These are phyloP conservation scores for Hirtodrosophila confusa DNA, from an alignment of 2,888 invertebrate species.

Conservation along the genomic window DNA sequence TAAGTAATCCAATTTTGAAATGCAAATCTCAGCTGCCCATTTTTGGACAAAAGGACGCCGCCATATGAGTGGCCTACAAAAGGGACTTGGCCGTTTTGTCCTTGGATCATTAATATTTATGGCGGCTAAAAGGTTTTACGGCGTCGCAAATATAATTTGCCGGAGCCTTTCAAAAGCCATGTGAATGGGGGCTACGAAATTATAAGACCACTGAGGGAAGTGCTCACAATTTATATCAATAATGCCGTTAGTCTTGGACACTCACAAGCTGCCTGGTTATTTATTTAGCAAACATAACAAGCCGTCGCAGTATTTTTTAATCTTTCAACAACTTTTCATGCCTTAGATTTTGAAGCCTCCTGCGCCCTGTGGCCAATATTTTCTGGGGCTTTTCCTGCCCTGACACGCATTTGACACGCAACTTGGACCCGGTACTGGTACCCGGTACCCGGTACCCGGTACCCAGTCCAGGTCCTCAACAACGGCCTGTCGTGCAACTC, in stretches of 20 bases:
- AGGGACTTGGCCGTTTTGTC: not conserved
- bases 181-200: constrained; percentile 24
- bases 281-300: constrained; percentile 61
- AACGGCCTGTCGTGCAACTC: constrained; percentile 53
- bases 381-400: constrained; percentile 25
- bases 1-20: constrained; percentile 66
- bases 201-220: constrained; percentile 50
- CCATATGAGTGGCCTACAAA: not conserved
- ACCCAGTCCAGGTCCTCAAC: constrained; percentile 16
- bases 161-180: constrained; percentile 6
- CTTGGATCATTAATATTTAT: constrained; percentile 53
- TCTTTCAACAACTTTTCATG: constrained; percentile 61
- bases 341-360: constrained; percentile 25
- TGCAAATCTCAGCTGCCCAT: constrained; percentile 73
- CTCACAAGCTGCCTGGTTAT: constrained; percentile 38
- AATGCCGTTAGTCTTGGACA: constrained; percentile 58
- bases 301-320: constrained; percentile 51
- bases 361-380: constrained; percentile 29
- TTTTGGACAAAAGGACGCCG: constrained; percentile 37
- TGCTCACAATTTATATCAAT: constrained; percentile 74
- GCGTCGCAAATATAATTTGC: constrained; percentile 15
- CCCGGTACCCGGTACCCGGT: no score
- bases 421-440: constrained; percentile 34
- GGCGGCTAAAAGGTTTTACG: constrained; percentile 43
- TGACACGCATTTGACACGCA: constrained; percentile 72